Base-by-base conservation (phyloP, 2,113 vertebrate species). In the Platysternon megacephalum region DNA sequence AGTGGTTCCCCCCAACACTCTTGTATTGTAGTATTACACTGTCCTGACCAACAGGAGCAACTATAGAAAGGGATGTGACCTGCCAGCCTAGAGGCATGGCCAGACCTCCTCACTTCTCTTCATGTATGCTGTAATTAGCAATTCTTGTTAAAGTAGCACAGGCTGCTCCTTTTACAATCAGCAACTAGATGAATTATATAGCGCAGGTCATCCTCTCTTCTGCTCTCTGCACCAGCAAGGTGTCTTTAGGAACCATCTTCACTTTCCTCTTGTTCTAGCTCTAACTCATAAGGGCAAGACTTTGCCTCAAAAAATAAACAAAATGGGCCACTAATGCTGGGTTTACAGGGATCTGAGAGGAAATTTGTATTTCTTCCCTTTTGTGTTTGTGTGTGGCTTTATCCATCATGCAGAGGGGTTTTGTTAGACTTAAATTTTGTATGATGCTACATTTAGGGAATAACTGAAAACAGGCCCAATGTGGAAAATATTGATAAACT, bases 401-500 rank as follows among this genome's bases (percentile, higher is more conserved):
- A 81, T 17, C 32, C 39, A 55, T 72, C 52, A 11, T 61, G 49
- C 35, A n/a, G 74, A 78, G 49, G 12, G 39, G 26, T 61, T 92
- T 29, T 78, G 42, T 48, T 1, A 26, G 32, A 53, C 17, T 83
- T 42, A 90, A 39, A 39, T 82, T 85, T 94, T 48, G 17, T 86
- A 32, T 42, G 65, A 52, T 56, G 21, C n/a, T 87, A 52, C 44
- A 1, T 42, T 94, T 72, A 49, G 76, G 72, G 11, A 24, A 44
- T 91, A 80, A 85, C 72, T 89, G 87, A 76, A 85, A 86, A 82
- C 78, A 53, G 52, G 39, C 3, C 26, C 24, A 53, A 92, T 89
- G 46, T 29, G 49, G 83, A 85, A 61, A 88, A 89, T 74, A 87
- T 32, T 82, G 44, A 74, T 85, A 55, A 72, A 81, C 68, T 84